Evolutionary conservation across 1,140 invertebrate species (phyloP), one percentile per base, ranked within the genome.

Genomic region (Zaprionus tsacasi): DNA sequence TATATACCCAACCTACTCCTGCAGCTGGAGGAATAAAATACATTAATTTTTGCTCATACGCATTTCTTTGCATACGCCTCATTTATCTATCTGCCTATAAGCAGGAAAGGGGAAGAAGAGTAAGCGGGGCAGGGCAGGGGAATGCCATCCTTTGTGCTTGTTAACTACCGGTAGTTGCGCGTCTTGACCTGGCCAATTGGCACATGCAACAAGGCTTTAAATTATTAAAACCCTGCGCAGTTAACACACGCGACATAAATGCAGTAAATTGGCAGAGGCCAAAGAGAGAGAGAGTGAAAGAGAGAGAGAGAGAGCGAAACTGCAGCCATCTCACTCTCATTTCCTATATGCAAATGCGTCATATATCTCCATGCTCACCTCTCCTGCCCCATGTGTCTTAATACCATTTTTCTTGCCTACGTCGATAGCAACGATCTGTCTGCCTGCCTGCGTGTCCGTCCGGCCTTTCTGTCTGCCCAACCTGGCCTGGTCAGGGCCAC

Each of bases 331-430:
- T 68, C 45, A 43, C 15, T 52, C 30, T 30, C n/a, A 57, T 57
- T 66, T 48, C 17, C 36, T 69, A 61, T 63, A 86, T 79, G 83
- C 80, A 88, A 88, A 88, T 87, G 72, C 70, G 65, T 57, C 76
- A 86, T 82, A 87, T 90, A 85, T 90, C 85, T 86, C n/a, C 10
- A 2, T 21, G 21, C 21, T 21, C 21, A 21, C 21, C n/a, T 15
- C 7, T 45, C 45, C 8, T 48, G 3, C 17, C 17, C 76, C 43
- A 10, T 61, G 74, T 3, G 77, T 78, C 83, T 87, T 87, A 87
- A 87, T 87, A 81, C 76, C 83, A 87, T 87, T 87, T 83, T 87
- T 87, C 83, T 78, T 87, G 61, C 65, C 69, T 15, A 10, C 45
- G 60, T 61, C 60, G 36, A 56, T 65, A 43, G 68, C 52, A 35